A percentile compares a stretch with the other conserved stretches of the same genome.
These are phyloP conservation scores for Lissocephala sabroskyi DNA, from an alignment of 2,888 invertebrate species.

Conservation along the genomic window DNA sequence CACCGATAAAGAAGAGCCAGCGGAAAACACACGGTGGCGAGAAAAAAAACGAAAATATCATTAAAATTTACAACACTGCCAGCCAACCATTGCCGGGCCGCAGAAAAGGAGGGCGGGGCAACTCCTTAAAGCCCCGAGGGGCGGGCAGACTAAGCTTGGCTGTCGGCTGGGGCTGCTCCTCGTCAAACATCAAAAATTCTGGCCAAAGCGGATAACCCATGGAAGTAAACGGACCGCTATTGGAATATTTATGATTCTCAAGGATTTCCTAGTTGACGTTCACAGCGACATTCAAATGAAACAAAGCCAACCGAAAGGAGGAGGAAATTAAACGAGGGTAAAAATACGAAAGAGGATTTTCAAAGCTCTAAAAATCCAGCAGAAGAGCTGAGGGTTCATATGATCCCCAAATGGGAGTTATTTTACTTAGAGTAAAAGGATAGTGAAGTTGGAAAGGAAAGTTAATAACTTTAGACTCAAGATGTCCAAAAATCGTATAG, in stretches of 20 bases:
- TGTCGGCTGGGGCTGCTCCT: constrained; percentile 12
- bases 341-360: too few species aligned
- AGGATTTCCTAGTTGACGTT: constrained; percentile 62
- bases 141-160: too few species aligned
- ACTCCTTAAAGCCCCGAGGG: constrained; percentile 30
- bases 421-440: too few species aligned
- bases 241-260: constrained; percentile 61
- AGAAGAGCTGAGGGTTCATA: too few species aligned
- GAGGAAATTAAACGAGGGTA: constrained; percentile 17
- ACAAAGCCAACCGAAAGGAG: constrained; percentile 1
- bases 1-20: constrained; percentile 46
- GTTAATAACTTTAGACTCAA: too few species aligned
- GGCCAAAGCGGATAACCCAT: background rate
- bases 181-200: constrained; percentile 47
- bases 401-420: too few species aligned
- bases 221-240: constrained; percentile 15
- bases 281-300: constrained; percentile 21
- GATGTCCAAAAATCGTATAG: too few species aligned
- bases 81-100: constrained; percentile 30
- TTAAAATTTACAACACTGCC: constrained; percentile 40
- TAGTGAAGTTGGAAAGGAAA: too few species aligned
- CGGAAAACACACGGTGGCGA: too few species aligned
- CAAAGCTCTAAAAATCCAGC: too few species aligned
- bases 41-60: constrained; percentile 33
- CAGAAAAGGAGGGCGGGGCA: constrained; percentile 7